Conservation (phyloP, 30 jellyfish, hydroid and myxozoan species). For the Pseudorhiza aurosa region DNA sequence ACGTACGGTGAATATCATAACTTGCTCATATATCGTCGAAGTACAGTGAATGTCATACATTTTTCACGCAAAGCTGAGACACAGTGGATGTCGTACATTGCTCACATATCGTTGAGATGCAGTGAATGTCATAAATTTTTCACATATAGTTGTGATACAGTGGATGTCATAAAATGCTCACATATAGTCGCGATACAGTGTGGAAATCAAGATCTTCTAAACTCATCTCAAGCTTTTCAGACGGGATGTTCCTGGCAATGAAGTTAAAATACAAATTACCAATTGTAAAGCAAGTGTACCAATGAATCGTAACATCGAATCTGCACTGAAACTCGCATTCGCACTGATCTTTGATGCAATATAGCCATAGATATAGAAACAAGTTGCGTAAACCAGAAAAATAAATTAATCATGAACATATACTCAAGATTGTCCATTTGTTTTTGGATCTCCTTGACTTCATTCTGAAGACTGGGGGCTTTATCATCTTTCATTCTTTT, state of each 20-base stretch:
- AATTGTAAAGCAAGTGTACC: too few species aligned
- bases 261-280: not conserved
- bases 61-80: too few species aligned
- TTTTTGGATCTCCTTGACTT: constrained; percentile 42
- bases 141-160: too few species aligned
- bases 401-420: not conserved
- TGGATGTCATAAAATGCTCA: constrained; percentile 40
- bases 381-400: not conserved
- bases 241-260: constrained; percentile 53
- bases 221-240: constrained; percentile 44
- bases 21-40: too few species aligned
- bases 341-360: too few species aligned
- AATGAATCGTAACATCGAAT: too few species aligned
- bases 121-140: not conserved
- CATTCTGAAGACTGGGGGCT: constrained; percentile 6
- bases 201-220: constrained; percentile 66
- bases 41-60: too few species aligned
- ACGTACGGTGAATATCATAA: too few species aligned
- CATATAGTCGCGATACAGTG: constrained; percentile 70
- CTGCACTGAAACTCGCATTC: too few species aligned
- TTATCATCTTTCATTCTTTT: constrained; percentile 6
- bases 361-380: too few species aligned
- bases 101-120: too few species aligned
- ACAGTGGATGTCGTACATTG: not conserved
- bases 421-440: constrained; percentile 26